Percentiles rank a stretch among this genome's conserved stretches.
Conservation (phyloP, 2,888 invertebrate species). For the Diadromus collaris region DNA sequence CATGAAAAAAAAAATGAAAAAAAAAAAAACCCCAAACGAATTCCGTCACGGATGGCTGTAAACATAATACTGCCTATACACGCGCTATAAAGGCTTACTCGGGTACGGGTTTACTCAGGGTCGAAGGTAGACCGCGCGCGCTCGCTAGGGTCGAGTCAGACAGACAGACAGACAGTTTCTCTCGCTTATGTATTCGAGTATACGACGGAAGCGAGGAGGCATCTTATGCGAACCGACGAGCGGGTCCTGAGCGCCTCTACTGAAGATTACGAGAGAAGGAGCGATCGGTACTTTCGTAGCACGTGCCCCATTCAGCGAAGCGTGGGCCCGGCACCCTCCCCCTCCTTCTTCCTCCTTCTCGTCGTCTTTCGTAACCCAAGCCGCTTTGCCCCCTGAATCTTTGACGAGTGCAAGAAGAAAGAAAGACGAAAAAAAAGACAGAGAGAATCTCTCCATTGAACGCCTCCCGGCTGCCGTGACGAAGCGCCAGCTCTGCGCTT, state of each 20-base stretch:
- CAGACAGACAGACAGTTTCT: conserved; percentile 52
- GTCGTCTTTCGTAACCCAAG: conserved; percentile 66
- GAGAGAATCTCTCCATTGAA: conserved; percentile 42
- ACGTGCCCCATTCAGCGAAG: conserved; percentile 76
- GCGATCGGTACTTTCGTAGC: conserved; percentile 67
- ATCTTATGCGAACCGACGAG: conserved; percentile 19
- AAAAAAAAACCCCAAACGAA: conserved; percentile 27
- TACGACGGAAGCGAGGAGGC: conserved; percentile 34
- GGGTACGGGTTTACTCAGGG: conserved; percentile 55
- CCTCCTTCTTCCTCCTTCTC: conserved; percentile 48
- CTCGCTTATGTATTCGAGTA: conserved; percentile 43
- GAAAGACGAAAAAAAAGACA: conserved; percentile 1
- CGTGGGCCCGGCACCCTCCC: conserved; percentile 69
- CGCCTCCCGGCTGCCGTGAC: conserved; percentile 70
- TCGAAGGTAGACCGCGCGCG: conserved; percentile 15
- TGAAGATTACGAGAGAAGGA: conserved; percentile 57
- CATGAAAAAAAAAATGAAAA: conserved; percentile 29
- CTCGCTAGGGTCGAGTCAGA: conserved; percentile 17
- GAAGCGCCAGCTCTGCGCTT: conserved; percentile 66
- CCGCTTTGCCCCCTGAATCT: conserved; percentile 6
- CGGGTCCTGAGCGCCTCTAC: conserved; percentile 35
- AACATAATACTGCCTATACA: conserved; percentile 11
- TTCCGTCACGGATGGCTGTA: conserved; percentile 20
- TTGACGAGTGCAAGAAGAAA: conserved; percentile 34
- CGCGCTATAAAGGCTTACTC: conserved; percentile 15